Conservation (phyloP, 2,888 invertebrate species). For the Polymixis lichenea region DNA sequence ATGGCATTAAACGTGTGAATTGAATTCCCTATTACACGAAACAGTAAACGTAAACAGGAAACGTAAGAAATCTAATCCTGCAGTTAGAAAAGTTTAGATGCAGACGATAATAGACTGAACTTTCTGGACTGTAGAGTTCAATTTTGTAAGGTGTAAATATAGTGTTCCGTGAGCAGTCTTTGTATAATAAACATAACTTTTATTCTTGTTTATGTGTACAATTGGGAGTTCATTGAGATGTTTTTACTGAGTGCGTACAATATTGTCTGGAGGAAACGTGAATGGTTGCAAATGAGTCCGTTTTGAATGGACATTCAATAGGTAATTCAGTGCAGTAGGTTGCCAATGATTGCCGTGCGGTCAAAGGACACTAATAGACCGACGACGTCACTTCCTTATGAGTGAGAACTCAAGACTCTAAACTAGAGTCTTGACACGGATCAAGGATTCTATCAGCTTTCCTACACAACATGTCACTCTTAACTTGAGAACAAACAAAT, state of each 20-base stretch:
- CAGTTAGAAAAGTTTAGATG: conserved; percentile 34
- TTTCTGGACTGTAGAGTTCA: conserved; percentile 44
- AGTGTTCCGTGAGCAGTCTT: conserved; percentile 20
- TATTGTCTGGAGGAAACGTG: conserved; percentile 54
- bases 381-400: conserved; percentile 38
- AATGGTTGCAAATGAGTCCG: conserved; percentile 43
- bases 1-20: conserved; percentile 62
- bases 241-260: conserved; percentile 55
- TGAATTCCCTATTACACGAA: conserved; percentile 52
- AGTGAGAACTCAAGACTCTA: conserved; percentile 18
- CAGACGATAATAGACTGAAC: conserved; percentile 42
- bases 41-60: conserved; percentile 64
- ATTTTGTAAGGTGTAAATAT: conserved; percentile 21
- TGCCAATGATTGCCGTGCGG: conserved; percentile 23
- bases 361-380: conserved; percentile 38
- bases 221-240: conserved; percentile 64
- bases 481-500: not conserved
- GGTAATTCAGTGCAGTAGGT: conserved; percentile 41
- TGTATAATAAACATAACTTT: conserved; percentile 61
- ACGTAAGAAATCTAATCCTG: conserved; percentile 61
- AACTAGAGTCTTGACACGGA: conserved; percentile 10
- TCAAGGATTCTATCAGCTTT: conserved; percentile 20
- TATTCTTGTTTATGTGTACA: conserved; percentile 64
- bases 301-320: conserved; percentile 32
- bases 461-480: not conserved